phyloP scores from a whole-genome alignment of 2,888 invertebrate species.

The Euzophera pinguis region DNA sequence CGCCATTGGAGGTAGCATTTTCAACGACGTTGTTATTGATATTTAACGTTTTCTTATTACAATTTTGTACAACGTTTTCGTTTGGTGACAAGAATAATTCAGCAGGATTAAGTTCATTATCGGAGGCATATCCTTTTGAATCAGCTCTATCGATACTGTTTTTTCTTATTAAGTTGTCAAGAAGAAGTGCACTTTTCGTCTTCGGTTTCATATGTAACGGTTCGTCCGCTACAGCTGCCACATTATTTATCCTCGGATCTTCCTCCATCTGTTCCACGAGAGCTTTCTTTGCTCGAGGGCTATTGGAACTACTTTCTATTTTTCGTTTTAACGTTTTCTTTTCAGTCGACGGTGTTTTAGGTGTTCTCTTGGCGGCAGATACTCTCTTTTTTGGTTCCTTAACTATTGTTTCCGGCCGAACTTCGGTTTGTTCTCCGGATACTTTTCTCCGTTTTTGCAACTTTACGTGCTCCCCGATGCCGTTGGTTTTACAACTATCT shows the following conservation, averaged over 20 bases:
- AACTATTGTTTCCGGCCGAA: conserved; percentile 46
- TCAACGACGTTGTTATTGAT: conserved; percentile 74
- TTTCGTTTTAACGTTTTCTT: conserved; percentile 72
- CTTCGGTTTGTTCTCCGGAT: conserved; percentile 58
- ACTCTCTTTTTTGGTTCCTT: conserved; percentile 59
- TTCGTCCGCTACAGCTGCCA: conserved; percentile 41
- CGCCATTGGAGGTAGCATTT: conserved; percentile 50
- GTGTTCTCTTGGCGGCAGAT: conserved; percentile 43
- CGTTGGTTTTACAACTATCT: conserved; percentile 67
- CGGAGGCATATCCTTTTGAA: conserved; percentile 54
- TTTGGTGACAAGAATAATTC: conserved; percentile 66
- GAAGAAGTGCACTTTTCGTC: conserved; percentile 69
- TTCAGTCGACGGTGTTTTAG: conserved; percentile 49
- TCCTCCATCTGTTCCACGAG: conserved; percentile 34
- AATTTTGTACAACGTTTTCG: conserved; percentile 55
- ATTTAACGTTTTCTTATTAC: conserved; percentile 66
- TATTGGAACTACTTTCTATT: conserved; percentile 40
- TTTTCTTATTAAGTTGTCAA: conserved; percentile 79
- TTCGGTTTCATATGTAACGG: conserved; percentile 51
- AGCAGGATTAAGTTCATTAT: conserved; percentile 64
- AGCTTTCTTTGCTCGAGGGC: conserved; percentile 45
- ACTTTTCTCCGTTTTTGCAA: conserved; percentile 77
- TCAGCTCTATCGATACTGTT: conserved; percentile 78
- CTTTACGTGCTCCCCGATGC: conserved; percentile 76
- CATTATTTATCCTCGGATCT: conserved; percentile 47